phyloP scores from a whole-genome alignment of 2,797 vertebrate species.

The Typhlichthys eigenmanni region DNA sequence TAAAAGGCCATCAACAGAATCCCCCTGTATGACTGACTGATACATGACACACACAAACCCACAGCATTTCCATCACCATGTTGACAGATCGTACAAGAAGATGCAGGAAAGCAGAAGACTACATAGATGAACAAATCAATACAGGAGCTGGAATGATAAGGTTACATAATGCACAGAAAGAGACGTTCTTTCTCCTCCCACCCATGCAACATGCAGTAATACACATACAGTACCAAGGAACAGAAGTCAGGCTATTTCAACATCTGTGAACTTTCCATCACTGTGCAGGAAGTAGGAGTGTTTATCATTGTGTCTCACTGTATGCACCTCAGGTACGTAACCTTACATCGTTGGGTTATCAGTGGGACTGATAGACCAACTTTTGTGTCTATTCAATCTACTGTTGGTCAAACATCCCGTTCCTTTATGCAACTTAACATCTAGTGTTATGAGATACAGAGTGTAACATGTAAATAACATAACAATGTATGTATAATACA shows the following conservation, averaged over 20 bases:
- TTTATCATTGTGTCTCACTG: constrained; percentile 17
- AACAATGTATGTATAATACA: too few species aligned
- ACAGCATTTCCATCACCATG: constrained; percentile 29
- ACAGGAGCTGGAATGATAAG: too few species aligned
- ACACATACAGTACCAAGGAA: constrained; percentile 35
- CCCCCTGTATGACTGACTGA: constrained; percentile 41
- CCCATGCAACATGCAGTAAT: constrained; percentile 43
- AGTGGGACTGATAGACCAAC: too few species aligned
- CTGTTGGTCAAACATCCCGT: too few species aligned
- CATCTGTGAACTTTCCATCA: constrained; percentile 52
- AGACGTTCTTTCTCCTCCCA: constrained; percentile 41
- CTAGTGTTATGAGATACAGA: too few species aligned
- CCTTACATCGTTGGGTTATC: too few species aligned
- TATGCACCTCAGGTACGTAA: background rate
- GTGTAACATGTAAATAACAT: too few species aligned
- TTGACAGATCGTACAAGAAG: constrained; percentile 2
- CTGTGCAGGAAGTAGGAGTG: constrained; percentile 53
- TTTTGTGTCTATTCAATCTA: too few species aligned
- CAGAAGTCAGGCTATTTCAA: constrained; percentile 53
- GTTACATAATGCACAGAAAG: too few species aligned
- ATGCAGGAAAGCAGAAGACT: background rate
- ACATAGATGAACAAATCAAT: too few species aligned
- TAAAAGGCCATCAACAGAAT: constrained; percentile 63
- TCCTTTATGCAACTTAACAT: too few species aligned
- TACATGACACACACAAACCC: constrained; percentile 21